phyloP scores from a whole-genome alignment of 2,113 vertebrate species.

The Gallinago paraguaiae region DNA sequence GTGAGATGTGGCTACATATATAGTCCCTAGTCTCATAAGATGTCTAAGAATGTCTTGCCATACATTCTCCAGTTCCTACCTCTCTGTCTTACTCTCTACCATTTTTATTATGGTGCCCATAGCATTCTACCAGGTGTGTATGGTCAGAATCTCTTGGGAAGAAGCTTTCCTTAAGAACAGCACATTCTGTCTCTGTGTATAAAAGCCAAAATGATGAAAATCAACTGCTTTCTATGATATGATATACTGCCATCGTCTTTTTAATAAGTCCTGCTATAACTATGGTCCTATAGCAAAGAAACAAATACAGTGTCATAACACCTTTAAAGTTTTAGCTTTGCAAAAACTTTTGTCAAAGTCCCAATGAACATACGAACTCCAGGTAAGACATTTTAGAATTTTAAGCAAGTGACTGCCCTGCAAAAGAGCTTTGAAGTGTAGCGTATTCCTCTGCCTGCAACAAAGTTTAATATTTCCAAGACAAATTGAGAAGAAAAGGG shows the following conservation, averaged over 20 bases:
- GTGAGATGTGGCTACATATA: neutral
- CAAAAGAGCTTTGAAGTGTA: neutral
- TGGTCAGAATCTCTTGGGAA: neutral
- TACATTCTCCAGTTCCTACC: neutral
- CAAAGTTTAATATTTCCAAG: neutral
- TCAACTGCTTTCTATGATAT: neutral
- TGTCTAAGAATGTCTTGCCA: neutral
- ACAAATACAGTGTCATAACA: neutral
- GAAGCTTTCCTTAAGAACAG: neutral
- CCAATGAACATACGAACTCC: neutral
- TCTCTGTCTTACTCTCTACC: neutral
- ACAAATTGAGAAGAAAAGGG: neutral
- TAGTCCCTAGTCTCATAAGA: neutral
- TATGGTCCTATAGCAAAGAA: neutral
- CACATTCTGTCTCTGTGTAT: neutral
- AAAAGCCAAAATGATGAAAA: neutral
- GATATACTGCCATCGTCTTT: neutral
- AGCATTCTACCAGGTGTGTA: neutral
- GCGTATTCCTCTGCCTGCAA: neutral
- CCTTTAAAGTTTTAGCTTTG: neutral
- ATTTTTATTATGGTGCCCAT: neutral
- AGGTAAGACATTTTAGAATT: neutral
- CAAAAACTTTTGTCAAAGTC: neutral
- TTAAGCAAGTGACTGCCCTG: neutral
- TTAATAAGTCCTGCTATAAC: neutral